These are phyloP conservation scores for Ichneumoninae sp. DNA, from an alignment of 2,888 invertebrate genomes.

Conservation along the genomic window DNA sequence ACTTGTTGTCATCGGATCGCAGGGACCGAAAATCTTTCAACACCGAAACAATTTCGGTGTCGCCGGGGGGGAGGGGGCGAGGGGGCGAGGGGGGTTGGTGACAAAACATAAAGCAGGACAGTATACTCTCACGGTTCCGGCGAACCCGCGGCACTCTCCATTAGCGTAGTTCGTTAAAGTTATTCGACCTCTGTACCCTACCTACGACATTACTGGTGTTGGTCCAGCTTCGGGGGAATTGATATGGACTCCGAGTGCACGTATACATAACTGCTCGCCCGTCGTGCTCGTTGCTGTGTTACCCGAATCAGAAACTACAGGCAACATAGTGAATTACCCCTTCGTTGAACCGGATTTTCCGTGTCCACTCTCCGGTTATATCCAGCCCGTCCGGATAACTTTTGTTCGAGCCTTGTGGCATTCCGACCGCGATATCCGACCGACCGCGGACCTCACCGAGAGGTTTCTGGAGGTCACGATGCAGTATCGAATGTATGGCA, in stretches of 20 bases:
- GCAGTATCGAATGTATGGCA: neutral
- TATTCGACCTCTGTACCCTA: constrained; percentile 31
- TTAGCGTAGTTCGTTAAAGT: constrained; percentile 57
- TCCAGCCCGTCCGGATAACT: constrained; percentile 39
- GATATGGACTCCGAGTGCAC: constrained; percentile 28
- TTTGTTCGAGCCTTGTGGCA: constrained; percentile 51
- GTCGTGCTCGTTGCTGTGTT: constrained; percentile 5
- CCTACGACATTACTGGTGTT: constrained; percentile 6
- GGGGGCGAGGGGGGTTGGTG: too few species aligned
- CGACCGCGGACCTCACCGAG: constrained; percentile 38
- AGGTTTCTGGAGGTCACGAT: constrained; percentile 1
- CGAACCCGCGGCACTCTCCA: constrained; percentile 51
- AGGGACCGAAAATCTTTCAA: neutral
- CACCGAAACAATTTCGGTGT: constrained; percentile 14
- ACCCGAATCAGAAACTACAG: constrained; percentile 38
- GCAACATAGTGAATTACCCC: constrained; percentile 49
- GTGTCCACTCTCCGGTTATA: constrained; percentile 19
- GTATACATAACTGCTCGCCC: constrained; percentile 24
- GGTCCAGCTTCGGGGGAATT: constrained; percentile 32
- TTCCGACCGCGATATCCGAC: constrained; percentile 52
- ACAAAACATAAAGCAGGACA: constrained; percentile 31
- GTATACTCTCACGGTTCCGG: constrained; percentile 33
- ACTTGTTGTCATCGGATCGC: neutral
- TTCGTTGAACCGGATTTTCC: constrained; percentile 29
- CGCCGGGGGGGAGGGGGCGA: neutral